Base-by-base conservation (phyloP, 2,113 vertebrate genomes). In the Cochlearius cochlearius region DNA sequence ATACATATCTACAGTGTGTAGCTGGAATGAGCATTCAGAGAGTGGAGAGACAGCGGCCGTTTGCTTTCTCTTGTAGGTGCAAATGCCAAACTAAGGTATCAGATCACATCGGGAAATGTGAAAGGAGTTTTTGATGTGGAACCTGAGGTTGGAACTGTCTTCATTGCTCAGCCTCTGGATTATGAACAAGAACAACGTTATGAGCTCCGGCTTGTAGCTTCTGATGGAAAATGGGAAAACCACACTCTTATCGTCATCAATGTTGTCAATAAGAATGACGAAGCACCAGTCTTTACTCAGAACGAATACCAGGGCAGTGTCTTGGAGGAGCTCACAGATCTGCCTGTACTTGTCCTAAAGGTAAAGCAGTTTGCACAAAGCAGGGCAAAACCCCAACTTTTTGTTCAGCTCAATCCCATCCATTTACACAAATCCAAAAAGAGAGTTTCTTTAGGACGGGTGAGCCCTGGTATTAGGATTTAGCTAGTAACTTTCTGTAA, bases 221-320 rank as follows among this genome's bases (percentile, higher is more conserved):
- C 99, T 10, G 99, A 99, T 87, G 99, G 99, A 47, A 99, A 99
- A 89, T 99, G 99, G 99, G 99, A 99, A 97, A 99, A 99, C 81
- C 98, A 99, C 87, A 99, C 99, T 25, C 96, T 98, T 86, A 96
- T 99, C 69, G 79, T 98, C 69, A 98, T 99, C 52, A 97, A 92
- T 78, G 98, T 99, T 69, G 83, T 98, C 60, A 99, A 99, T 95
- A 98, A 97, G 88, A 99, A 99, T 34, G 99, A 99, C 2, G 99
- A 99, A 97, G 98, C 98, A 22, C 99, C 99, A 15, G 95, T 99
- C 43, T 99, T 99, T 95, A 98, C 98, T 82, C 98, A 98, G 96
- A 98, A 95, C 0, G 98, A 99, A 91, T 99, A 99, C 84, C 98
- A 98, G 16, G 97, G 97, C 52, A 93, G 95, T 7, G 97, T 99